These are phyloP conservation scores for Pitangus sulphuratus DNA, from an alignment of 2,797 vertebrate genomes.

Conservation along the genomic window DNA sequence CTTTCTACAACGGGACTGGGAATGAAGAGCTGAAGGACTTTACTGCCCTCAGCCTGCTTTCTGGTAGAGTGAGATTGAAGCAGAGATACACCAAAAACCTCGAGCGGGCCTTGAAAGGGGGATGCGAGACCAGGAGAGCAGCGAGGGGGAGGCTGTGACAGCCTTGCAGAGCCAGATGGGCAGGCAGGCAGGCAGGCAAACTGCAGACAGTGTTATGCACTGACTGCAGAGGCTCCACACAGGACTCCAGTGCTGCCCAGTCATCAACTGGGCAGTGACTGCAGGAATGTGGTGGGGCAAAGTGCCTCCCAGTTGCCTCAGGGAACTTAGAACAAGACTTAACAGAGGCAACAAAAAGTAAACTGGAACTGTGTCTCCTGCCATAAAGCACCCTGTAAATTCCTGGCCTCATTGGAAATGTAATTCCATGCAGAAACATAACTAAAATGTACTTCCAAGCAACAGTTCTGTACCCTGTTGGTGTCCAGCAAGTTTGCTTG, in stretches of 20 bases:
- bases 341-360: background rate
- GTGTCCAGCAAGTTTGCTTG: background rate
- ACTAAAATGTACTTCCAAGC: background rate
- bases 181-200: background rate
- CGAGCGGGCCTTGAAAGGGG: background rate
- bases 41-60: background rate
- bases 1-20: background rate
- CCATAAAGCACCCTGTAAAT: background rate
- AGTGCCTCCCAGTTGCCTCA: background rate
- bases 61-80: background rate
- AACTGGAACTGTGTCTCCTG: background rate
- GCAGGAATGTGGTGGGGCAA: background rate
- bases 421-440: background rate
- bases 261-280: background rate
- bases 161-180: background rate
- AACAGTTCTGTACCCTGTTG: rapidly evolving
- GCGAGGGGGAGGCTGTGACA: background rate
- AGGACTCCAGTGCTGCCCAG: background rate
- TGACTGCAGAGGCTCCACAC: background rate
- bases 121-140: background rate
- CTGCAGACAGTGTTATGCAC: background rate
- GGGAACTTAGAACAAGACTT: background rate
- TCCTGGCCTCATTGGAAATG: background rate
- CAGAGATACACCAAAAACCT: background rate
- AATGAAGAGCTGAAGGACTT: background rate